Base-by-base conservation (phyloP, 1,140 invertebrate species). In the Cylas formicarius region DNA sequence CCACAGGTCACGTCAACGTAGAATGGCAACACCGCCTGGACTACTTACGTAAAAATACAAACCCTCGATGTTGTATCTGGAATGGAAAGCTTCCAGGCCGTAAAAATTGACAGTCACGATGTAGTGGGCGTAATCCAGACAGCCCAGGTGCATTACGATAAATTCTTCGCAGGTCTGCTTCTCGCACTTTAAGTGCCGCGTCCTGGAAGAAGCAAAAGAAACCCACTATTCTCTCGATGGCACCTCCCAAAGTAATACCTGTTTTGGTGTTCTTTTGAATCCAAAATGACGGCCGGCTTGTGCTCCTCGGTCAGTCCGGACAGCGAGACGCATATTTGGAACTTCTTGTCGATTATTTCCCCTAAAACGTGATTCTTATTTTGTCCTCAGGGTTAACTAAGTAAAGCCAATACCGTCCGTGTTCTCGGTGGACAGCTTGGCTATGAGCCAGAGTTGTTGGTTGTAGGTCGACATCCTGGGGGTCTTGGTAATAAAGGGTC, bases 371-470 rank as follows among this genome's bases (percentile, higher is more conserved):
- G 50, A n/a, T n/a, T n/a, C n/a, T n/a, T n/a, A n/a, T n/a, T n/a
- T n/a, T n/a, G n/a, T n/a, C n/a, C n/a, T n/a, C n/a, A n/a, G n/a
- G n/a, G n/a, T n/a, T n/a, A n/a, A n/a, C n/a, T n/a, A n/a, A n/a
- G n/a, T 21, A 18, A 24, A 10, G 4, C 11, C 24, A 60, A 63
- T 72, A 91, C 89, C 86, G 67, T 91, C 88, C 44, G 74, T 82
- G 69, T 89, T 90, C 39, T 84, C 78, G 4, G 88, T 92, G 10
- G 82, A 70, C 54, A 95, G 73, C 64, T 87, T 84, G 21, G 86
- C 86, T 35, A 90, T 84, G 0, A 97, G 69, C 91, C 93, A 97
- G 34, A 97, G 64, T 63, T 97, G 90, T 66, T 97, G 91, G 44
- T 84, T 82, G 55, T 94, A 93, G 0, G 89, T 86, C 4, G 86